These are phyloP conservation scores for Aurelia coerulea DNA, from an alignment of 30 jellyfish, hydroid and myxozoan genomes.

Conservation along the genomic window DNA sequence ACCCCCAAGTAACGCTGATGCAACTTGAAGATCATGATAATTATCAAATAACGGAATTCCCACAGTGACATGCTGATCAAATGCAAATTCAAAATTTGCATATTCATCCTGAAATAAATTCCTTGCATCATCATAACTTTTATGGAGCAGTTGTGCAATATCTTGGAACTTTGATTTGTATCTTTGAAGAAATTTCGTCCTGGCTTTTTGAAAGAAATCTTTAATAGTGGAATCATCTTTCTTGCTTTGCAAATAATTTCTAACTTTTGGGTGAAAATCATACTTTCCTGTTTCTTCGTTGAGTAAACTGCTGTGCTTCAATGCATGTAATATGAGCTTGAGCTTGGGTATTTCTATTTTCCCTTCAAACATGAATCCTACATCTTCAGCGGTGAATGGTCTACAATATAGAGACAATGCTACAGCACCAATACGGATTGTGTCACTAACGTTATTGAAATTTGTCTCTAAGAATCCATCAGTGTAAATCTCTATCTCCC, in stretches of 20 bases:
- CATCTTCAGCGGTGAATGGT: conserved; percentile 36
- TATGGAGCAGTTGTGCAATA: conserved; percentile 7
- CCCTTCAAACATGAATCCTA: conserved; percentile 24
- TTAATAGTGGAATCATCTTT: conserved; percentile 5
- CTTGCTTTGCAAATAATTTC: conserved; percentile 14
- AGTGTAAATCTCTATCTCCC: conserved; percentile 30
- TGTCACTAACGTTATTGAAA: conserved; percentile 35
- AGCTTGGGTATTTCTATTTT: background rate
- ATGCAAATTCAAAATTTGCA: conserved; percentile 44
- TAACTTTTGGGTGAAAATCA: conserved; percentile 51
- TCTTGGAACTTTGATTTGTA: conserved; percentile 17
- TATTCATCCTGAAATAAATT: conserved; percentile 21
- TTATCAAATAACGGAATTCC: conserved; percentile 46
- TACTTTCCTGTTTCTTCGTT: background rate
- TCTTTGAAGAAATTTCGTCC: conserved; percentile 6
- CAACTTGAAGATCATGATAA: conserved; percentile 37
- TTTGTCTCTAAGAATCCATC: background rate
- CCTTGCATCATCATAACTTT: conserved; percentile 25
- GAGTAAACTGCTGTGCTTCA: conserved; percentile 1
- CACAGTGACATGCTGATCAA: conserved; percentile 28
- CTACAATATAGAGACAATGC: conserved; percentile 36
- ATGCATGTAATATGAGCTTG: conserved; percentile 20
- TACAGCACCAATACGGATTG: conserved; percentile 41
- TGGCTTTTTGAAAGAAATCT: conserved; percentile 22
- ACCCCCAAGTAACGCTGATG: conserved; percentile 26